Percentiles rank a stretch among this genome's conserved stretches.
Evolutionary conservation across 2,888 invertebrate genomes (phyloP).

Genomic region (Cataglyphis albicans): DNA sequence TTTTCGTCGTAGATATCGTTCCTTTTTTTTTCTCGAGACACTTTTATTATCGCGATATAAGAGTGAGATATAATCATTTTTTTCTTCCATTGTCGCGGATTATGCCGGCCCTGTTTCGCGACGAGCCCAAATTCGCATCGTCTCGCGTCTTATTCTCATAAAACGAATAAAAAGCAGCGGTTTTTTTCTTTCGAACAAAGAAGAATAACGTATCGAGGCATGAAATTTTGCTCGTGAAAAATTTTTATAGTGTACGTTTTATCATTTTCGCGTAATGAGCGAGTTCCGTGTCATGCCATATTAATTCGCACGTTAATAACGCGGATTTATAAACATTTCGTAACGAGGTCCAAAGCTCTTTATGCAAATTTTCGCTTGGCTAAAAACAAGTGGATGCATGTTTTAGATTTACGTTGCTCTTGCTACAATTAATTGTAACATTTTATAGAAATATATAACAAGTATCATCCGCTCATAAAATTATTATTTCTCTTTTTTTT

Average conservation of each 20-base stretch:
- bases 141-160: neutral
- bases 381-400: neutral
- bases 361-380: conserved; percentile 29
- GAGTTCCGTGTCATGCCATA: conserved; percentile 16
- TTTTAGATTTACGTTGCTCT: neutral
- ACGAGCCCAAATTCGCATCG: conserved; percentile 3
- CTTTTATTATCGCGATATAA: conserved; percentile 21
- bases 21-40: conserved; percentile 10
- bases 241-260: neutral
- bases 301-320: conserved; percentile 42
- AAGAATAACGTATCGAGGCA: neutral
- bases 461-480: neutral
- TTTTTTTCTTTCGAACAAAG: conserved; percentile 18
- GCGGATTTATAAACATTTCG: conserved; percentile 20
- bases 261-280: conserved; percentile 28
- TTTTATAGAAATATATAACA: neutral
- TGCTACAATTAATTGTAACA: neutral
- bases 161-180: neutral
- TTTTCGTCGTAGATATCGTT: conserved; percentile 23
- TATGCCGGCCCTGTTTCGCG: conserved; percentile 1
- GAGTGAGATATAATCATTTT: conserved; percentile 12
- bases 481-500: neutral
- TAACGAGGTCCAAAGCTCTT: conserved; percentile 26
- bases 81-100: conserved; percentile 14
- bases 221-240: neutral